Percentiles rank a stretch among this genome's conserved stretches.
Conservation (phyloP, 2,113 vertebrate species). For the Cinclus cinclus region DNA sequence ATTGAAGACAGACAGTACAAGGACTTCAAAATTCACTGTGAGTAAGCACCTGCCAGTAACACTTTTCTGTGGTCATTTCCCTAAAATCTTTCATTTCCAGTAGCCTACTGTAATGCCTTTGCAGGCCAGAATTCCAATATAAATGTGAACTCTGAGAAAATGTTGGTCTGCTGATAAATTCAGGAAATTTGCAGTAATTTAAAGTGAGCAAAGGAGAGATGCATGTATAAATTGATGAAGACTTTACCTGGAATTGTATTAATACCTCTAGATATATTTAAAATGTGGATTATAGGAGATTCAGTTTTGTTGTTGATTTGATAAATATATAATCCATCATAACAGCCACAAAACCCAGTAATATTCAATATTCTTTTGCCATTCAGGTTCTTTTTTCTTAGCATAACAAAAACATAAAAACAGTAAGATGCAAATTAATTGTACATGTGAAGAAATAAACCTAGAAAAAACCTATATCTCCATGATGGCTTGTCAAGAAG, state of each 20-base stretch:
- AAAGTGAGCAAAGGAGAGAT: background rate
- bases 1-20: slow-evolving; percentile 98
- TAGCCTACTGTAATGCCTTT: background rate
- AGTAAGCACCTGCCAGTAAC: slow-evolving; percentile 57
- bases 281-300: background rate
- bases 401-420: background rate
- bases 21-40: slow-evolving; percentile 99
- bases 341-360: background rate
- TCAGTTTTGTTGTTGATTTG: background rate
- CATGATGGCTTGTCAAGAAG: background rate
- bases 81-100: background rate
- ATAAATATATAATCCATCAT: background rate
- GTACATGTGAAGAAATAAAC: background rate
- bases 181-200: background rate
- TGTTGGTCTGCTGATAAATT: background rate
- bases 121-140: background rate
- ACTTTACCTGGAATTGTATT: background rate
- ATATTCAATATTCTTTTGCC: background rate
- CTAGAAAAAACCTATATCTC: background rate
- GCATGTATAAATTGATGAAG: background rate
- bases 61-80: background rate
- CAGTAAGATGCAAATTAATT: background rate
- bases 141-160: background rate
- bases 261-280: background rate
- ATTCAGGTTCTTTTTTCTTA: background rate